Conservation (phyloP, 2,113 vertebrate species). For the Steatornis caripensis region DNA sequence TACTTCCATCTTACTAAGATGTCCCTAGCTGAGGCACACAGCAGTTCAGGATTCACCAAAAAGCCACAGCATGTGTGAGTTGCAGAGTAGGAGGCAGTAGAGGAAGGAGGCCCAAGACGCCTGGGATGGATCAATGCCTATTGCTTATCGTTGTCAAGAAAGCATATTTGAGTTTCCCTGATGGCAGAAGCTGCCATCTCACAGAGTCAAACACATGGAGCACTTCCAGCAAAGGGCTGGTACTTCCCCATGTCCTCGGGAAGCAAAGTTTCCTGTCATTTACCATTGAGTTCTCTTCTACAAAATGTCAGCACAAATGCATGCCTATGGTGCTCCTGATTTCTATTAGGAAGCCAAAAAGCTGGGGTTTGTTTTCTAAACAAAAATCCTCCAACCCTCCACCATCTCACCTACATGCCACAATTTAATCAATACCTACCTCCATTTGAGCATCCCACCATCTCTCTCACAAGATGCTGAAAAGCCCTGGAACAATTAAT, state of each 20-base stretch:
- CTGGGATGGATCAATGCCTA: background rate
- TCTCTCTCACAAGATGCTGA: background rate
- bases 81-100: background rate
- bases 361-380: background rate
- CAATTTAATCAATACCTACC: background rate
- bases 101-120: background rate
- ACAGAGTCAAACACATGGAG: background rate
- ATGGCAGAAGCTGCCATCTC: background rate
- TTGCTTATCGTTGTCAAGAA: background rate
- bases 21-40: background rate
- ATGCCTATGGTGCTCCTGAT: background rate
- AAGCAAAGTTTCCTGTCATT: background rate
- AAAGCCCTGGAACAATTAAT: background rate
- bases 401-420: background rate
- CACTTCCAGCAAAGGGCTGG: background rate
- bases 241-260: background rate
- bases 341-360: background rate
- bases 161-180: background rate
- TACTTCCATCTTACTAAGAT: background rate
- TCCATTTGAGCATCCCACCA: background rate
- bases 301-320: background rate
- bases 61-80: background rate
- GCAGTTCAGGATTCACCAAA: background rate
- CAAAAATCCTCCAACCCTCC: background rate
- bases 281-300: background rate